phyloP scores from a whole-genome alignment of 2,888 invertebrate genomes.

The Ormyrus nitidulus region DNA sequence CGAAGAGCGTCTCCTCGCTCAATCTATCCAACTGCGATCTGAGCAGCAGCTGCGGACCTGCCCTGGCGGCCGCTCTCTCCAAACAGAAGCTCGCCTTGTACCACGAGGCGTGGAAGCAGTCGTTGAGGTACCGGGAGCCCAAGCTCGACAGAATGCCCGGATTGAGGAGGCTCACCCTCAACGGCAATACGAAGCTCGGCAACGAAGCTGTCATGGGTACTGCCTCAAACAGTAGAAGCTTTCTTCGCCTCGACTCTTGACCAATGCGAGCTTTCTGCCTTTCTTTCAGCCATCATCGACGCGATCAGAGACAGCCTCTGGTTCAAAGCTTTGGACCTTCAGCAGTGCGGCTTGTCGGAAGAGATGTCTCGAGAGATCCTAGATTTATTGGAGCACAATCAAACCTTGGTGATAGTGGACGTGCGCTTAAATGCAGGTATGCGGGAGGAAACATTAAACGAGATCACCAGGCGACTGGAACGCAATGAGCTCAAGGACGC shows the following conservation, averaged over 20 bases:
- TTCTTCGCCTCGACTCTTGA: neutral
- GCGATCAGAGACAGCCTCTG: slow-evolving; percentile 87
- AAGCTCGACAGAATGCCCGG: slow-evolving; percentile 86
- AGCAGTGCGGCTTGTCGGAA: slow-evolving; percentile 85
- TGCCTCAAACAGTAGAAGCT: too few species aligned
- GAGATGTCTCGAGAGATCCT: slow-evolving; percentile 78
- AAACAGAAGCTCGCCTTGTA: slow-evolving; percentile 84
- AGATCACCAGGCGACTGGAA: slow-evolving; percentile 65
- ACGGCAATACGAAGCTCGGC: slow-evolving; percentile 77
- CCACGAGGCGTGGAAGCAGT: slow-evolving; percentile 89
- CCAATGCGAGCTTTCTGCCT: neutral
- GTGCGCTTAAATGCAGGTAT: slow-evolving; percentile 80
- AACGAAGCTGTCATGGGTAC: slow-evolving; percentile 48
- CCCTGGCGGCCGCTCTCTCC: slow-evolving; percentile 78
- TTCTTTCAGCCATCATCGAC: slow-evolving; percentile 78
- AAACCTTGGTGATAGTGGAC: slow-evolving; percentile 83
- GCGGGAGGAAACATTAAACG: slow-evolving; percentile 76
- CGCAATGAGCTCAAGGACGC: slow-evolving; percentile 48
- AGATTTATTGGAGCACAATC: slow-evolving; percentile 81
- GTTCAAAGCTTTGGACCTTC: slow-evolving; percentile 88
- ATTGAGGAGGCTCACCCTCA: slow-evolving; percentile 82
- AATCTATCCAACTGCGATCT: slow-evolving; percentile 84
- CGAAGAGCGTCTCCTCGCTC: slow-evolving; percentile 82
- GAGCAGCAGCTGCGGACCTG: slow-evolving; percentile 80
- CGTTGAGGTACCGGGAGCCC: slow-evolving; percentile 85